Evolutionary conservation across 2,797 vertebrate genomes (phyloP).

Genomic region (Chrosomus eos): DNA sequence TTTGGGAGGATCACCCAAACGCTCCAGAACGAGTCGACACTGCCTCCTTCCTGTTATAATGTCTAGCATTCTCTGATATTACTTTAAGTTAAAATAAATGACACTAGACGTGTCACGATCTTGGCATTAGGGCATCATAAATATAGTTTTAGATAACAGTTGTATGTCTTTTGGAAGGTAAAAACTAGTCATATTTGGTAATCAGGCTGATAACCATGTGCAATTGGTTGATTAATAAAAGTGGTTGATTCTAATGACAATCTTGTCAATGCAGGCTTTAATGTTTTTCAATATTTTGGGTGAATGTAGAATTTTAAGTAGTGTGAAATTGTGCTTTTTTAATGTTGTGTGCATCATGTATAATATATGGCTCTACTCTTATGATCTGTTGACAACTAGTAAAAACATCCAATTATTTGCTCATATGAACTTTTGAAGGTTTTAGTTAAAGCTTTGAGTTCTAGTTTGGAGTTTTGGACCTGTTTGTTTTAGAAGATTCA

Average conservation of each 20-base stretch:
- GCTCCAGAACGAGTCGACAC: conserved; percentile 19
- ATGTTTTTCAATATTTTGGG: neutral
- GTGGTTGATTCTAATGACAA: neutral
- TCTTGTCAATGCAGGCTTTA: neutral
- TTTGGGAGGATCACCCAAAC: conserved; percentile 31
- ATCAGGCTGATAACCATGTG: neutral
- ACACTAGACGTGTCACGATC: neutral
- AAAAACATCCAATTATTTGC: too few relatives aligned
- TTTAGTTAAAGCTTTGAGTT: neutral
- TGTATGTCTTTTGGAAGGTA: neutral
- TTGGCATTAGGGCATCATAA: neutral
- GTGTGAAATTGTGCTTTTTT: neutral
- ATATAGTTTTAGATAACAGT: neutral
- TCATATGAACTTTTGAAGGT: neutral
- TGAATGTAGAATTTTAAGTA: neutral
- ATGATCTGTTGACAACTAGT: neutral
- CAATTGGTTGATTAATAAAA: neutral
- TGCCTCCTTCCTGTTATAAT: neutral
- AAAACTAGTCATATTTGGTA: neutral
- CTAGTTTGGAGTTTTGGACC: neutral
- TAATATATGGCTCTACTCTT: neutral
- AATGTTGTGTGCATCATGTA: neutral
- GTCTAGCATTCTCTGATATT: neutral
- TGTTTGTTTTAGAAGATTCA: neutral
- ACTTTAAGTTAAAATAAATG: neutral